Base-by-base conservation (phyloP, 2,797 vertebrate species). In the Cossypha heuglini region DNA sequence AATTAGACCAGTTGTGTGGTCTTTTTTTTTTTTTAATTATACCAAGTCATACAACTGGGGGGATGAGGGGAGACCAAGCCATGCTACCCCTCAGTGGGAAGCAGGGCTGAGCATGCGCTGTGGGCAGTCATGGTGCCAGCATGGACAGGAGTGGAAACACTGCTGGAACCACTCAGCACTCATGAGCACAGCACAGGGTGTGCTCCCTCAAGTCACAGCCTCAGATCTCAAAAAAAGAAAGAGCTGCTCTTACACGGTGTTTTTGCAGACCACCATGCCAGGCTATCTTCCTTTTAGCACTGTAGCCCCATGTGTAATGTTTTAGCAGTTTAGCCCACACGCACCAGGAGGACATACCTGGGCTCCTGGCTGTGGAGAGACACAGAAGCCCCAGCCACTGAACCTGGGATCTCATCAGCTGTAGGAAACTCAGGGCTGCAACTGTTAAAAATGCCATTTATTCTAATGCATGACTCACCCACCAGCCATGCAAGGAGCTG, bases 1-100 rank as follows among this genome's bases (percentile, higher is more conserved):
- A 22, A 66, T 57, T 57, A n/a, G 22, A 66, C 43, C 9, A n/a
- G 33, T 57, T 48, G 29, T 48, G 18, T 11, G 38, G 51, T n/a
- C 46, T 37, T 31, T 33, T 21, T 46, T 54, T 64, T 35, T 76
- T 66, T 66, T 35, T 11, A 20, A 57, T 58, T 43, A 77, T 19
- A 42, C 15, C 14, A 46, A 43, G 15, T 9, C 15, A 61, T 26
- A 54, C 4, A 46, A 13, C 0, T 35, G 52, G 4, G n/a, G 42
- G 90, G 16, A 54, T 11, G 19, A 67, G 5, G 17, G 11, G 15
- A 63, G 21, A 61, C 35, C 7, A 42, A 86, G n/a, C 22, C 25
- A 37, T 5, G 19, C 19, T 24, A 24, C 7, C 7, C 3, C 31
- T 40, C 0, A 0, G 24, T 2, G 1, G 19, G 14, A 29, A 51